Evolutionary conservation across 1,140 invertebrate species (phyloP).

Genomic region (Zophobas morio): DNA sequence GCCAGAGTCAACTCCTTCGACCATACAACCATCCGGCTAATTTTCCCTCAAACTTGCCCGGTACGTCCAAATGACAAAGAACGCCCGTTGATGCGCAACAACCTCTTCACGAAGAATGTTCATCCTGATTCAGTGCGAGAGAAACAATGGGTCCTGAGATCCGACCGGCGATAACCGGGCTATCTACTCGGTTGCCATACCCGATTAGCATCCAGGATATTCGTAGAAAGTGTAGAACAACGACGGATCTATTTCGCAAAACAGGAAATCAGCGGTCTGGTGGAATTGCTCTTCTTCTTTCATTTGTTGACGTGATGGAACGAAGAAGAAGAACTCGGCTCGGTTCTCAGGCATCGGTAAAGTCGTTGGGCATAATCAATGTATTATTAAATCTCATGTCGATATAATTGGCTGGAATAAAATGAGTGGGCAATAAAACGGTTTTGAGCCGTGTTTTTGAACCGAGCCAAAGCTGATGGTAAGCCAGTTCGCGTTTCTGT

Average conservation of each 20-base stretch:
- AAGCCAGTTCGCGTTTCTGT: constrained; percentile 47
- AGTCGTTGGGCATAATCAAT: constrained; percentile 46
- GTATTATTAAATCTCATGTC: constrained; percentile 59
- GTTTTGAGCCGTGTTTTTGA: constrained; percentile 43
- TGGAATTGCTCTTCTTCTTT: constrained; percentile 9
- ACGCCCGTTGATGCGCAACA: no score
- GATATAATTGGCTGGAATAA: constrained; percentile 58
- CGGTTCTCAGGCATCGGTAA: constrained; percentile 42
- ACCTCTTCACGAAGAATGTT: constrained; percentile 4
- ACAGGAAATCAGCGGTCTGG: constrained; percentile 8
- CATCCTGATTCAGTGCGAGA: constrained; percentile 20
- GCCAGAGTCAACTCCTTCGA: no score
- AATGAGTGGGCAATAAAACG: constrained; percentile 55
- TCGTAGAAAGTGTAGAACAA: constrained; percentile 11
- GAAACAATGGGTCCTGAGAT: constrained; percentile 31
- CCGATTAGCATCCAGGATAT: constrained; percentile 29
- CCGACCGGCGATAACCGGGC: constrained; percentile 18
- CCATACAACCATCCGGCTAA: no score
- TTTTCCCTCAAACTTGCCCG: no score
- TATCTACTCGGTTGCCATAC: constrained; percentile 18
- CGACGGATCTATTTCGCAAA: constrained; percentile 8
- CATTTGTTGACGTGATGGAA: constrained; percentile 16
- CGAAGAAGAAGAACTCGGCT: constrained; percentile 2
- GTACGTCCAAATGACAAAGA: no score
- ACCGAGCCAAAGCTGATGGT: constrained; percentile 29